Conservation (phyloP, 2,888 invertebrate genomes). For the Heliconius ismenius region DNA sequence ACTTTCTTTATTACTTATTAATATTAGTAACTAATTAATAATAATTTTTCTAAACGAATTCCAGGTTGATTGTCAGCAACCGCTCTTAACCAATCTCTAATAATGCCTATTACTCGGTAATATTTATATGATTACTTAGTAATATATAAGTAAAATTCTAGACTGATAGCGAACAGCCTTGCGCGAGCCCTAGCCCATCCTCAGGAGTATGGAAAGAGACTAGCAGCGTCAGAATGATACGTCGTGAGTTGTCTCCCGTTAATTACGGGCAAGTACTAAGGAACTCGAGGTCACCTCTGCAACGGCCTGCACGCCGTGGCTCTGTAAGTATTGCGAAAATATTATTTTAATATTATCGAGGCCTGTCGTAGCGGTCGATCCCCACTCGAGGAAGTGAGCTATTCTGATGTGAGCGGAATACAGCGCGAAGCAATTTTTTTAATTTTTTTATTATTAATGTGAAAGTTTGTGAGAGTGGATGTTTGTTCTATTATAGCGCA, state of each 20-base stretch:
- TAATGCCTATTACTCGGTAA: neutral
- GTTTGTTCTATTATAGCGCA: neutral
- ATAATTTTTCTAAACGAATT: neutral
- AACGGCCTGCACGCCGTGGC: constrained; percentile 6
- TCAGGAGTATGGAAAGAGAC: neutral
- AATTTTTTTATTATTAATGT: neutral
- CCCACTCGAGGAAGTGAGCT: too few relatives aligned
- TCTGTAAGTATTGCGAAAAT: neutral
- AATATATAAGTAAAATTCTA: neutral
- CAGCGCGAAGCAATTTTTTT: too few relatives aligned
- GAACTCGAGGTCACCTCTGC: neutral
- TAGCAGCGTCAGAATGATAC: neutral
- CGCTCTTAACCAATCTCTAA: neutral
- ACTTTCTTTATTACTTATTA: neutral
- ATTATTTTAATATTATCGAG: neutral
- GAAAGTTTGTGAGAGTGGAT: neutral
- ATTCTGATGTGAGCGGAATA: too few relatives aligned
- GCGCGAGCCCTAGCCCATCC: neutral
- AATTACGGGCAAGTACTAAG: neutral
- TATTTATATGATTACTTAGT: too few relatives aligned
- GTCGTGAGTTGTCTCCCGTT: neutral
- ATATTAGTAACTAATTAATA: neutral
- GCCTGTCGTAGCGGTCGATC: too few relatives aligned
- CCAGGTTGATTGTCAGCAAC: constrained; percentile 1
- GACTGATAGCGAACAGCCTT: neutral